Percentiles rank a stretch among this genome's conserved stretches.
These are phyloP conservation scores for Catharus bicknelli DNA, from an alignment of 2,113 vertebrate genomes.

Conservation along the genomic window DNA sequence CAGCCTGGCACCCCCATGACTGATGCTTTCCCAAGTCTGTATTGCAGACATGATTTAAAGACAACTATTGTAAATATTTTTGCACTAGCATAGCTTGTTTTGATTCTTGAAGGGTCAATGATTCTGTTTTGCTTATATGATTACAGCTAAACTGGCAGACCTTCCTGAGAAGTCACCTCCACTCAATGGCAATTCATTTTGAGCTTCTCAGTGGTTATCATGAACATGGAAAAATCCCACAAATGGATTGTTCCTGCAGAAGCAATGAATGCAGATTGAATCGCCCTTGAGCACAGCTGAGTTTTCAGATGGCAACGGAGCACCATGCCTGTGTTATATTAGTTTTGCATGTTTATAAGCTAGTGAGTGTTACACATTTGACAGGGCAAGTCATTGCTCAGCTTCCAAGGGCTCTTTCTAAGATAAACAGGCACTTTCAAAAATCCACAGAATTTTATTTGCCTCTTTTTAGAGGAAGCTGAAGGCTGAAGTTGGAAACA, in stretches of 20 bases:
- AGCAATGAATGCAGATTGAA: conserved; percentile 1
- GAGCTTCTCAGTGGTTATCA: background rate
- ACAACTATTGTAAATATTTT: background rate
- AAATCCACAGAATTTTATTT: background rate
- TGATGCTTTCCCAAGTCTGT: background rate
- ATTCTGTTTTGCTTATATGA: background rate
- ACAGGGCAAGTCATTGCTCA: background rate
- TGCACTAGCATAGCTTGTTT: background rate
- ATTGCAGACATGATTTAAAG: background rate
- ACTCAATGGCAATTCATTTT: background rate
- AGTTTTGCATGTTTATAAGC: conserved; percentile 19
- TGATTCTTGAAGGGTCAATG: background rate
- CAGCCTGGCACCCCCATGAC: background rate
- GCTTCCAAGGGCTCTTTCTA: background rate
- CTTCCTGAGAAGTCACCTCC: background rate
- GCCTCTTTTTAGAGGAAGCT: background rate
- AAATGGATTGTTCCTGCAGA: background rate
- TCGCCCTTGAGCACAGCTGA: background rate
- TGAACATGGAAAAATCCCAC: background rate
- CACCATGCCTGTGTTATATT: background rate
- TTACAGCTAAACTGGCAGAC: background rate
- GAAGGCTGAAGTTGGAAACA: background rate
- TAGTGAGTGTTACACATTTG: background rate
- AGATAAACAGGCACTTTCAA: background rate
- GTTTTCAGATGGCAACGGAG: background rate